A percentile compares a stretch with the other conserved stretches of the same genome.
Conservation (phyloP, 2,113 vertebrate genomes). For the Fregetta grallaria region DNA sequence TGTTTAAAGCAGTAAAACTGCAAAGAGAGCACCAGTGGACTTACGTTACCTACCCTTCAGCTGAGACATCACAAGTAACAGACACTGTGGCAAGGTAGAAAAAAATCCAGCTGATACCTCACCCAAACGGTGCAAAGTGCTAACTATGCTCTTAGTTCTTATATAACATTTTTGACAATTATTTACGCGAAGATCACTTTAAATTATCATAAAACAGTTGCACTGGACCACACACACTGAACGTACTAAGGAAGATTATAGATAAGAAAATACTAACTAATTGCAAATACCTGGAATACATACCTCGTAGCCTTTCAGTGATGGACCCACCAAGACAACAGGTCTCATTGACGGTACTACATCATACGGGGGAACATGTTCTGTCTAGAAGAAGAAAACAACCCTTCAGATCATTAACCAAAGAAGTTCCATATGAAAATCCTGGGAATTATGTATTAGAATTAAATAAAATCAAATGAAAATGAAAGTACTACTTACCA, state of each 20-base stretch:
- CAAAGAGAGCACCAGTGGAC: not conserved
- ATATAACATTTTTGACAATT: not conserved
- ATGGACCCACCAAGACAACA: conserved; percentile 94
- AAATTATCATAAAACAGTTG: not conserved
- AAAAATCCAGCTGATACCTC: not conserved
- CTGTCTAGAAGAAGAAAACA: conserved; percentile 79
- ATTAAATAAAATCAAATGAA: not conserved
- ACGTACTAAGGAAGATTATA: not conserved
- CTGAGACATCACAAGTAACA: not conserved
- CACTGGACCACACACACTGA: not conserved
- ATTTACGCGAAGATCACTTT: not conserved
- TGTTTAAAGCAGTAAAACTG: not conserved
- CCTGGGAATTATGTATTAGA: not conserved
- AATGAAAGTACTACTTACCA: conserved; percentile 83
- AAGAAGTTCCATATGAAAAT: not conserved
- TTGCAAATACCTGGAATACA: not conserved
- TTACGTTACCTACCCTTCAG: not conserved
- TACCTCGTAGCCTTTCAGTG: conserved; percentile 98
- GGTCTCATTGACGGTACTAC: conserved; percentile 98
- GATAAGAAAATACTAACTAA: not conserved
- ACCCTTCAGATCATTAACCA: not conserved
- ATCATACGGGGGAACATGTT: conserved; percentile 95
- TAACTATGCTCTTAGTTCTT: not conserved
- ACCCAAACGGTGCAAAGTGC: not conserved
- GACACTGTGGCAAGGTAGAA: not conserved